phyloP scores from a whole-genome alignment of 2,888 invertebrate species.

The Andrena chrysosceles region DNA sequence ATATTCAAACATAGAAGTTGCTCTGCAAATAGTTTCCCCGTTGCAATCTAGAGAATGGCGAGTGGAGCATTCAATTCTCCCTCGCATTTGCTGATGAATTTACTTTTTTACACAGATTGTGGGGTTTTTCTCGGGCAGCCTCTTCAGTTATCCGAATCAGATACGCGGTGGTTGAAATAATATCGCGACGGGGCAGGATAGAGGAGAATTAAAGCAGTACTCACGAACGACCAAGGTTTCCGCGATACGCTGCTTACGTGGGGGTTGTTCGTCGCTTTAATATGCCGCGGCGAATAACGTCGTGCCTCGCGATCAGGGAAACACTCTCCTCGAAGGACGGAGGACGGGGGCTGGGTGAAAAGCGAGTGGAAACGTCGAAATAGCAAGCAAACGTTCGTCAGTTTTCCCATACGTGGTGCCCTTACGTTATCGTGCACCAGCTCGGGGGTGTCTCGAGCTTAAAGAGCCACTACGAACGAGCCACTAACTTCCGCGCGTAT shows the following conservation, averaged over 20 bases:
- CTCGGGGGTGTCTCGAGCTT: slow-evolving; percentile 33
- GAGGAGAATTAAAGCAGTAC: neutral
- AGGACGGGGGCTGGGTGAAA: neutral
- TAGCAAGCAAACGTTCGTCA: slow-evolving; percentile 34
- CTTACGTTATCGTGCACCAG: slow-evolving; percentile 9
- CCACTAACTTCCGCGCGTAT: slow-evolving; percentile 37
- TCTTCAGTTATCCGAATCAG: neutral
- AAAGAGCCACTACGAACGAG: slow-evolving; percentile 56
- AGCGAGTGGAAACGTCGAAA: slow-evolving; percentile 30
- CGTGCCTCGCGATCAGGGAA: slow-evolving; percentile 31
- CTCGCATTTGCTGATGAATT: neutral
- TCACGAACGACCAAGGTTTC: neutral
- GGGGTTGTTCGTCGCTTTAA: slow-evolving; percentile 28
- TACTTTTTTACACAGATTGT: neutral
- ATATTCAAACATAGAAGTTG: slow-evolving; percentile 2
- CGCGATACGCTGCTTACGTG: slow-evolving; percentile 16
- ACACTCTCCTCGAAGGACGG: slow-evolving; percentile 12
- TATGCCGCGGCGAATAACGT: slow-evolving; percentile 15
- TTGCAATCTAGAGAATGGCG: slow-evolving; percentile 1
- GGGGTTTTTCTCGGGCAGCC: too few relatives aligned
- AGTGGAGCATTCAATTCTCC: neutral
- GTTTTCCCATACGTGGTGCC: slow-evolving; percentile 30
- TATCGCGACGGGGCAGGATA: neutral
- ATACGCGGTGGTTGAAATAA: neutral
- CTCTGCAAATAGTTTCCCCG: neutral